Evolutionary conservation across 2,888 invertebrate species (phyloP).

Genomic region (Notodonta ziczac): DNA sequence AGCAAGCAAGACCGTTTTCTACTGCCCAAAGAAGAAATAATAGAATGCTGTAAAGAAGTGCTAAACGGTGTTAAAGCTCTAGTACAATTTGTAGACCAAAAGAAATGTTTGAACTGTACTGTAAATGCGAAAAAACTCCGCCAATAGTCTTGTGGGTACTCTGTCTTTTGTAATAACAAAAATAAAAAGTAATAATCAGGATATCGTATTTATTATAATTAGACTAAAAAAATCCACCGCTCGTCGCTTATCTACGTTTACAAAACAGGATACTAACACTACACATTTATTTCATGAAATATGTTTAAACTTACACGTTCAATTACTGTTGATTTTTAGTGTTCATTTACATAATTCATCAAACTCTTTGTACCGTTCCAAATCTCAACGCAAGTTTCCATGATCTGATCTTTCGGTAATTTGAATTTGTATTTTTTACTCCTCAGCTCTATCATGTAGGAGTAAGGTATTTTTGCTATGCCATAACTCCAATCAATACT

Average conservation of each 20-base stretch:
- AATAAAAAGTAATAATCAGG: constrained; percentile 12
- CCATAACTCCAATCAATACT: constrained; percentile 78
- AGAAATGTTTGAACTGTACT: constrained; percentile 59
- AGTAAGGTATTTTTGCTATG: constrained; percentile 73
- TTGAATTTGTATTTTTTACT: constrained; percentile 67
- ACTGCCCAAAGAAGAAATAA: constrained; percentile 66
- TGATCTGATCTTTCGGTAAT: constrained; percentile 69
- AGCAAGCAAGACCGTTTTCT: constrained; percentile 67
- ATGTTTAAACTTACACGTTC: neutral
- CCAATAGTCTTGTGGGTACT: constrained; percentile 16
- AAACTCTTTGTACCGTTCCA: constrained; percentile 66
- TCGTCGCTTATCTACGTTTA: constrained; percentile 17
- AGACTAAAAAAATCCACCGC: constrained; percentile 7
- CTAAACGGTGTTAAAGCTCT: constrained; percentile 64
- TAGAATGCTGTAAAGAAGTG: constrained; percentile 66
- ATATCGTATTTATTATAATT: constrained; percentile 10
- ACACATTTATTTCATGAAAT: neutral
- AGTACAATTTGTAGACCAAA: constrained; percentile 62
- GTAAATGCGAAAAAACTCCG: constrained; percentile 41
- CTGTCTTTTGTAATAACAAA: constrained; percentile 8
- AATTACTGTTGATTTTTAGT: constrained; percentile 21
- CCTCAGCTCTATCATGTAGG: constrained; percentile 74
- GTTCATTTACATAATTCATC: constrained; percentile 65
- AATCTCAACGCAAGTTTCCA: constrained; percentile 65
- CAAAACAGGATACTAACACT: neutral